A percentile compares a stretch with the other conserved stretches of the same genome.
Conservation (phyloP, 1,140 invertebrate species). For the Sesamia nonagrioides region DNA sequence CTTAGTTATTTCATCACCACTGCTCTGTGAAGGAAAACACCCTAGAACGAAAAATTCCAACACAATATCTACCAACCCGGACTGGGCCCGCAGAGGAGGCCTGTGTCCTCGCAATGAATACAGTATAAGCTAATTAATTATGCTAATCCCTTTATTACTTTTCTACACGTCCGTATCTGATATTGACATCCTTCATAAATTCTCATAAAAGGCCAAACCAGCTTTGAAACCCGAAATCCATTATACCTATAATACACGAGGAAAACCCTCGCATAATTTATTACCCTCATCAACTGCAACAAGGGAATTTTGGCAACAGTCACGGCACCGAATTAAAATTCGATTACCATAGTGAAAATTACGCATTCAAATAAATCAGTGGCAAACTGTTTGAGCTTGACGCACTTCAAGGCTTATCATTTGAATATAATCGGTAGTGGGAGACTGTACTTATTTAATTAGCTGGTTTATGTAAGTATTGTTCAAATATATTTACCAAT, state of each 20-base stretch:
- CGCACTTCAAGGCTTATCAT: conserved; percentile 6
- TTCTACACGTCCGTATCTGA: background rate
- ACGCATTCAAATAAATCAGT: conserved; percentile 4
- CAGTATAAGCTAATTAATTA: no score
- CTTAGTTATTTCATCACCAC: no score
- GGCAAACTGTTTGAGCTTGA: background rate
- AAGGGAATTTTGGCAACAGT: conserved; percentile 21
- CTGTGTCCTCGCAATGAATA: no score
- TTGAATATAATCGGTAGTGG: conserved; percentile 28
- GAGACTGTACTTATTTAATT: background rate
- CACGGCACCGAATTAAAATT: conserved; percentile 19
- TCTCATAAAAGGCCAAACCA: conserved; percentile 10
- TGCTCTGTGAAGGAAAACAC: no score
- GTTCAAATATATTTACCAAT: background rate
- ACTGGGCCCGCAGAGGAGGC: no score
- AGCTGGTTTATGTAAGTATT: background rate
- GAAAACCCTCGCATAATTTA: conserved; percentile 2
- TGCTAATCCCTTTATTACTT: no score
- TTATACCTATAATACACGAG: conserved; percentile 5
- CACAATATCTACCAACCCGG: no score
- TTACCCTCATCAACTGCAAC: background rate
- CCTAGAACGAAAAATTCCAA: no score
- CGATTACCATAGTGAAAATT: background rate
- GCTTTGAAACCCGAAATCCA: background rate
- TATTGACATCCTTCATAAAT: conserved; percentile 5